Base-by-base conservation (phyloP, 92 coral and sea anemone genomes). In the Epizoanthus ramosus region DNA sequence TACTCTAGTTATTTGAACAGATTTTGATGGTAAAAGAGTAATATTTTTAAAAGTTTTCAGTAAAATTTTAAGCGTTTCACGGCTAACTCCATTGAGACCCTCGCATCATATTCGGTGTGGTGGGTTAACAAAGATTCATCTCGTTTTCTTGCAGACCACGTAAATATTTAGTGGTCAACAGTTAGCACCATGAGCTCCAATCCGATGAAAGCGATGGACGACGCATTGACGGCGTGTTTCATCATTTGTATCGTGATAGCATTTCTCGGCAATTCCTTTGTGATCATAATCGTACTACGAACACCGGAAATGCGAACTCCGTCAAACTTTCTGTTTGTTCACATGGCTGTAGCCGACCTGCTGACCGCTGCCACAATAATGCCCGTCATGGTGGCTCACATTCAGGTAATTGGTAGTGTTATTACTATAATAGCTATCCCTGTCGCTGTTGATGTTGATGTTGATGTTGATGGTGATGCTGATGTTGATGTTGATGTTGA, bases 281-380 rank as follows among this genome's bases (percentile, higher is more conserved):
- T 77, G 57, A 77, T 77, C 1, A 69, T 69, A 19, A 63, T 22
- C 4, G 82, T 77, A 0, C 54, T 77, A 6, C 82, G 82, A 8
- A 57, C 45, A 77, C 71, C 69, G 21, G 82, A 77, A 60, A 41
- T 77, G 82, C 43, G 71, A 77, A 77, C 82, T 13, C 65, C 82
- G 8, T 77, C 82, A 22, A 77, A 77, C 71, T 63, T 31, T 12
- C 63, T 77, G 82, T 77, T 77, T 21, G 82, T 77, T 13, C 82
- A 77, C 58, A 77, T 77, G 82, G 82, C 82, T 8, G 82, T 77
- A 33, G 82, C 82, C 5, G 82, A 77, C 19, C 23, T 63, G 59
- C 22, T 77, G 57, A 43, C 71, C 5, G 68, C 71, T 37, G 8
- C 15, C 17, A 77, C 82, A 8, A 77, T 77, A 47, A 77, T 77